Conservation (phyloP, 1,140 invertebrate species). For the Sycophaga agraensis region DNA sequence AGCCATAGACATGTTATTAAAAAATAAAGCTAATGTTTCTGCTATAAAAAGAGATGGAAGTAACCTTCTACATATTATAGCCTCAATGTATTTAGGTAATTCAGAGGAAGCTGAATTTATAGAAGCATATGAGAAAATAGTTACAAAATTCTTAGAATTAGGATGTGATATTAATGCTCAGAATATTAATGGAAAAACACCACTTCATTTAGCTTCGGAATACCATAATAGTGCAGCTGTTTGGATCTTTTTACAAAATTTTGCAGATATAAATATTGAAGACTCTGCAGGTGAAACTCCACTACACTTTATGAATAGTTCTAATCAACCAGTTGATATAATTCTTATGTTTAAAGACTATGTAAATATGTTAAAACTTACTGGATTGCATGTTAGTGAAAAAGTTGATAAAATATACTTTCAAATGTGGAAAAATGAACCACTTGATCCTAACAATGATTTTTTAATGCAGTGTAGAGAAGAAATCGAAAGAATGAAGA, state of each 20-base stretch:
- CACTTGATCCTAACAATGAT: constrained; percentile 4
- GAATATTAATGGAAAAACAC: constrained; percentile 15
- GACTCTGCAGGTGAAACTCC: constrained; percentile 12
- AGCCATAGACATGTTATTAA: not conserved
- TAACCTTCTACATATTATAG: constrained; percentile 18
- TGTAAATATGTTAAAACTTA: constrained; percentile 6
- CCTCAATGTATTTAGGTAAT: not conserved
- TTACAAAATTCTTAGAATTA: not conserved
- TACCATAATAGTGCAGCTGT: constrained; percentile 7
- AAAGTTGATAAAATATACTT: not conserved
- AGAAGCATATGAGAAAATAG: constrained; percentile 10
- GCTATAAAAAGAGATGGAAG: not conserved
- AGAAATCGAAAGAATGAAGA: constrained; percentile 22
- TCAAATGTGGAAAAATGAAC: not conserved
- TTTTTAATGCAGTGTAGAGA: constrained; percentile 10
- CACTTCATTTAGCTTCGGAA: constrained; percentile 11
- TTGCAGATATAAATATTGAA: constrained; percentile 17
- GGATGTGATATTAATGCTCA: constrained; percentile 15
- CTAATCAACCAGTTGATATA: not conserved
- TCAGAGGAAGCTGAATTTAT: constrained; percentile 8
- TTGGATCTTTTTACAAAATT: constrained; percentile 6
- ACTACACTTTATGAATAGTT: constrained; percentile 5
- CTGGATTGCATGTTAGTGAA: not conserved
- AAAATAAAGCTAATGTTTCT: not conserved
- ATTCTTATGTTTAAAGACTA: constrained; percentile 5